Evolutionary conservation across 2,113 vertebrate genomes (phyloP).

Genomic region (Nibea coibor): DNA sequence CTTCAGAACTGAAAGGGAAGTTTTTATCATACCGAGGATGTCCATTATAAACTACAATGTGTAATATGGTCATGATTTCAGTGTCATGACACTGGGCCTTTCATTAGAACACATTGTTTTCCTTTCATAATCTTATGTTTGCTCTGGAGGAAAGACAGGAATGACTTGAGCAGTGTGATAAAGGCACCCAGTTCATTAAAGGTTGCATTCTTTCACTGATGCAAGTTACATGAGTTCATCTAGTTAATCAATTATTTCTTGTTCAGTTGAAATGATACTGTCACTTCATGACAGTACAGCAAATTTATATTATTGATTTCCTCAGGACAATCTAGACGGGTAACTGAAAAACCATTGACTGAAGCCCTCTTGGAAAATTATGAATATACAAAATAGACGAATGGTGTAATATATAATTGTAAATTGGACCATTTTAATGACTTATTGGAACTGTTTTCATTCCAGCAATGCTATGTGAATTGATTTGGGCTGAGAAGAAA

Average conservation of each 20-base stretch:
- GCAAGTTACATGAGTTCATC: not conserved
- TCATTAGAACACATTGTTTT: not conserved
- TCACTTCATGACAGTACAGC: constrained; percentile 18
- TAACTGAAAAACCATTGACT: constrained; percentile 5
- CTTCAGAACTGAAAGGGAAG: no score
- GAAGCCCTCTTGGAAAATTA: constrained; percentile 11
- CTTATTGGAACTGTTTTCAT: constrained; percentile 20
- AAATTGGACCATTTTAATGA: constrained; percentile 29
- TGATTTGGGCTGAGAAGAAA: constrained; percentile 4
- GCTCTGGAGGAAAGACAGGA: not conserved
- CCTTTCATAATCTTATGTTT: not conserved
- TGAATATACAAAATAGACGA: constrained; percentile 2
- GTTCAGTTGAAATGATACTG: not conserved
- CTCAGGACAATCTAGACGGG: not conserved
- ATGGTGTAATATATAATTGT: constrained; percentile 10
- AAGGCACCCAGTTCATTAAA: not conserved
- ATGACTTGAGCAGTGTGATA: not conserved
- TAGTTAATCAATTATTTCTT: constrained; percentile 23
- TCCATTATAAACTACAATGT: no score
- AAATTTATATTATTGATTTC: constrained; percentile 24
- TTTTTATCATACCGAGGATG: no score
- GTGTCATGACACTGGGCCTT: not conserved
- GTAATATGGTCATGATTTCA: no score
- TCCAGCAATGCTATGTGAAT: constrained; percentile 17
- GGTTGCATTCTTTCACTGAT: constrained; percentile 11